These are phyloP conservation scores for Julus scandinavius DNA, from an alignment of 2,888 invertebrate species.

Conservation along the genomic window DNA sequence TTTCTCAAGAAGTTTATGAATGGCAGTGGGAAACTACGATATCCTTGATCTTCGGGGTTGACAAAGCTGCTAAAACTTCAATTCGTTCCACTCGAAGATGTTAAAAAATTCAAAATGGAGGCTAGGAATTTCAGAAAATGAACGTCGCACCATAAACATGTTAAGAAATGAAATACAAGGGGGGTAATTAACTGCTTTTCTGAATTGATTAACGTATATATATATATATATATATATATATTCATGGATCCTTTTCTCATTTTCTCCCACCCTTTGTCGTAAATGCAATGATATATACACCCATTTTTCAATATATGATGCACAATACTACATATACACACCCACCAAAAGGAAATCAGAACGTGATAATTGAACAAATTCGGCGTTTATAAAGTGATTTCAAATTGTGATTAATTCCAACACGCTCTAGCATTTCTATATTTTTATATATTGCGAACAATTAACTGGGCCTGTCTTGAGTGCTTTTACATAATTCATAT, in stretches of 20 bases:
- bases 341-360: not conserved
- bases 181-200: not conserved
- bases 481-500: not conserved
- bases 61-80: not conserved
- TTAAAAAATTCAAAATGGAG: not conserved
- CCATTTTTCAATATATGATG: too few relatives aligned
- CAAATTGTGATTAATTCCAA: slow-evolving; percentile 1
- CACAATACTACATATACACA: too few relatives aligned
- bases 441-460: not conserved
- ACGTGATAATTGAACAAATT: slow-evolving; percentile 35
- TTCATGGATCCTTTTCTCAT: not conserved
- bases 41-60: slow-evolving; percentile 24
- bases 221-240: not conserved
- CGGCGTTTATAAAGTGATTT: slow-evolving; percentile 28
- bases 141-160: not conserved
- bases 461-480: slow-evolving; percentile 8
- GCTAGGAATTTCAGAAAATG: not conserved
- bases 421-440: not conserved
- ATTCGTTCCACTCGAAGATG: not conserved
- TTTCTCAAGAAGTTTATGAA: not conserved
- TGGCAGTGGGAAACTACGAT: slow-evolving; percentile 24
- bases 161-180: not conserved
- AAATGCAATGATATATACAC: too few relatives aligned
- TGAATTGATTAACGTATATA: not conserved
- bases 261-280: not conserved